Percentiles rank a stretch among this genome's conserved stretches.
Evolutionary conservation across 2,888 invertebrate genomes (phyloP).

Genomic region (Tridacna crocea): DNA sequence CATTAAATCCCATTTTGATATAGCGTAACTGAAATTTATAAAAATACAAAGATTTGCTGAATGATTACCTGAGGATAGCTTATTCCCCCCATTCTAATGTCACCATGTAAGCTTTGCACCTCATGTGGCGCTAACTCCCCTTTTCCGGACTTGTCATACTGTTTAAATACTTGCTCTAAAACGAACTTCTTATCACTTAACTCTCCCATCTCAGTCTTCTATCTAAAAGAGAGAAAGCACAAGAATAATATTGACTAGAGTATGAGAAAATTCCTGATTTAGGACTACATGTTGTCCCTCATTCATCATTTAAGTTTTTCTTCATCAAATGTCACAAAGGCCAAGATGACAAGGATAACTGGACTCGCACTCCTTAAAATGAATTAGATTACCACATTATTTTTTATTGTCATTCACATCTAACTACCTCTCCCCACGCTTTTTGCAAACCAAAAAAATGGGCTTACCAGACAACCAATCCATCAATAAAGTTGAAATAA

Average conservation of each 20-base stretch:
- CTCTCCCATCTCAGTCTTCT: slow-evolving; percentile 62
- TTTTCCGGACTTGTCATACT: slow-evolving; percentile 72
- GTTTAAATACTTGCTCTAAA: slow-evolving; percentile 70
- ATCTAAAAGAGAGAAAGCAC: background rate
- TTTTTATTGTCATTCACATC: too few relatives aligned
- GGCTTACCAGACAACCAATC: too few relatives aligned
- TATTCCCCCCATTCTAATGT: slow-evolving; percentile 80
- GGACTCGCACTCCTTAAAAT: too few relatives aligned
- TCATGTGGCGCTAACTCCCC: slow-evolving; percentile 76
- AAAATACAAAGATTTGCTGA: background rate
- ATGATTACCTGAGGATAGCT: slow-evolving; percentile 79
- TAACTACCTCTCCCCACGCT: too few relatives aligned
- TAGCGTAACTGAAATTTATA: background rate
- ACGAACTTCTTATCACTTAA: slow-evolving; percentile 64
- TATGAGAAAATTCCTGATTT: background rate
- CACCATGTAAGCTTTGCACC: slow-evolving; percentile 78
- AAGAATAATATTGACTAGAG: background rate
- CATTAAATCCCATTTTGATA: background rate
- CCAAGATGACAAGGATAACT: too few relatives aligned
- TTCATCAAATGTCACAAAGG: too few relatives aligned
- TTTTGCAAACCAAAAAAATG: too few relatives aligned
- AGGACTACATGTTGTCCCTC: too few relatives aligned
- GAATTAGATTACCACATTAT: too few relatives aligned
- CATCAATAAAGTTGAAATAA: too few relatives aligned
- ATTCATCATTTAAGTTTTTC: too few relatives aligned